phyloP scores from a whole-genome alignment of 2,113 vertebrate species.

The Fulmarus glacialis region DNA sequence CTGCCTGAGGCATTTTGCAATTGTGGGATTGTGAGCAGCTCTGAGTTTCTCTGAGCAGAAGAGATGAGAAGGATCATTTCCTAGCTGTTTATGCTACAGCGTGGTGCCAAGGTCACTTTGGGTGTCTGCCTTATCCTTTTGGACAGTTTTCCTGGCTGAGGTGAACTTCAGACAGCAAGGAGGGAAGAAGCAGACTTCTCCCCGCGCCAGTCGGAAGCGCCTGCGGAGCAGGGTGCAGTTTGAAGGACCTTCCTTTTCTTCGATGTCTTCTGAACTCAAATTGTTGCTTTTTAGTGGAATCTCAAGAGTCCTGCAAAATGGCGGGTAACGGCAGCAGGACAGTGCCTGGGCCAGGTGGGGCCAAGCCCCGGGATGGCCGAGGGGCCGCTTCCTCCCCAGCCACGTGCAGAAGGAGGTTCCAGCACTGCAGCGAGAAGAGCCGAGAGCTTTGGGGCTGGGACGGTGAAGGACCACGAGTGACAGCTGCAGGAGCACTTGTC shows the following conservation, averaged over 20 bases:
- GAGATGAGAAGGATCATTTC: neutral
- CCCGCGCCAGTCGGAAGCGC: accelerated
- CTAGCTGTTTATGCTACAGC: neutral
- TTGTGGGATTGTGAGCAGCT: neutral
- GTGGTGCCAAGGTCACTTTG: neutral
- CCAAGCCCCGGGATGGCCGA: accelerated
- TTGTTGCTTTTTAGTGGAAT: neutral
- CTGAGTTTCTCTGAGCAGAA: neutral
- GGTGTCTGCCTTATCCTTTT: neutral
- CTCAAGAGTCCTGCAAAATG: neutral
- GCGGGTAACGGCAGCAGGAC: neutral
- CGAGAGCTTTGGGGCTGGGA: neutral
- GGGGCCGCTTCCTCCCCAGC: neutral
- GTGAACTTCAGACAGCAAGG: neutral
- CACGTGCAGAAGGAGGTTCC: accelerated
- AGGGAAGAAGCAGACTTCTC: neutral
- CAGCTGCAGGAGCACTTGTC: neutral
- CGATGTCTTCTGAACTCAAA: neutral
- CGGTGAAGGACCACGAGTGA: accelerated
- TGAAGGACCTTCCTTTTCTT: neutral
- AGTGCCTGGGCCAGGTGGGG: neutral
- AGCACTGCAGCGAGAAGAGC: neutral
- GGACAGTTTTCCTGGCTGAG: neutral
- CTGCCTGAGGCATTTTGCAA: neutral
- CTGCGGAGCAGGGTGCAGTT: neutral